Conservation (phyloP, 2,113 vertebrate species). For the Oostethus manadensis region DNA sequence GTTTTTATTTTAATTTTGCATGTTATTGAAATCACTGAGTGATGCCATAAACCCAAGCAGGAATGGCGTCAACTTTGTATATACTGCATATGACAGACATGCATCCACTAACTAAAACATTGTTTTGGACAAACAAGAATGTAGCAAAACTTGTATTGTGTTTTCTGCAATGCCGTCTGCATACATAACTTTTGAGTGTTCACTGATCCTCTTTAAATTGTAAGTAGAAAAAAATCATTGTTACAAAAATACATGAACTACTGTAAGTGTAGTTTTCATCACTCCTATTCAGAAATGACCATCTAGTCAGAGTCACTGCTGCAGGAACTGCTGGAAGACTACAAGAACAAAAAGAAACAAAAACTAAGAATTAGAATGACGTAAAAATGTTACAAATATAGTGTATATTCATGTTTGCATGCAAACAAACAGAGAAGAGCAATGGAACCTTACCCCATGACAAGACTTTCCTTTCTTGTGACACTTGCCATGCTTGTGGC, state of each 20-base stretch:
- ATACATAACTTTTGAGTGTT: not conserved
- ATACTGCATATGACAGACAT: too few relatives aligned
- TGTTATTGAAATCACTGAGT: too few relatives aligned
- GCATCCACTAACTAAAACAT: not conserved
- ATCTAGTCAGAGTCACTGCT: constrained; percentile 64
- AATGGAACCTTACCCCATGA: constrained; percentile 45
- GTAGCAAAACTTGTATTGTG: not conserved
- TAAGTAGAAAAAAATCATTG: not conserved
- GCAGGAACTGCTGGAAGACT: constrained; percentile 64
- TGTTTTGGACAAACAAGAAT: not conserved
- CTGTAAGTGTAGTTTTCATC: not conserved
- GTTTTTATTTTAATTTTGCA: too few relatives aligned
- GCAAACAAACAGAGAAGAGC: not conserved
- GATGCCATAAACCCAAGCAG: too few relatives aligned
- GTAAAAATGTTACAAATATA: not conserved
- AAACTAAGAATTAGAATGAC: not conserved
- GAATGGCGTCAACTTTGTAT: too few relatives aligned
- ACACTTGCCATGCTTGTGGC: constrained; percentile 43
- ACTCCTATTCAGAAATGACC: not conserved
- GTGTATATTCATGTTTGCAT: not conserved
- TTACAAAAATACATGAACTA: not conserved
- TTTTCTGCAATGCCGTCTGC: not conserved
- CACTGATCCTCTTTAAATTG: not conserved
- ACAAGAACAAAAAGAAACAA: not conserved
- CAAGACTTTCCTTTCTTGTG: constrained; percentile 53